These are phyloP conservation scores for Cistogaster globosa DNA, from an alignment of 2,888 invertebrate species.

Conservation along the genomic window DNA sequence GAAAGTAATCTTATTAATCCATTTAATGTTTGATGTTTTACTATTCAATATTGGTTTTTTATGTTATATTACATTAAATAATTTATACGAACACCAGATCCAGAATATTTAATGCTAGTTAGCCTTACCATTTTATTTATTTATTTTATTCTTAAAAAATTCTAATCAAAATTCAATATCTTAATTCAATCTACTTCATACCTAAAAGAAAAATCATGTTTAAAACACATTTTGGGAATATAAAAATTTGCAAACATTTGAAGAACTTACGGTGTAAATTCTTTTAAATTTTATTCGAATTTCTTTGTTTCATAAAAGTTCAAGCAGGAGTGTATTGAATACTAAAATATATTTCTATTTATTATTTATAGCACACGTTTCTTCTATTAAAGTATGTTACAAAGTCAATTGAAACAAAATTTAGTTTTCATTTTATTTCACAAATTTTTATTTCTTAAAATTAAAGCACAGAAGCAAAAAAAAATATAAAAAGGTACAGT, in stretches of 20 bases:
- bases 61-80: too few species aligned
- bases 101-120: too few species aligned
- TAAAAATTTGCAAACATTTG: constrained; percentile 40
- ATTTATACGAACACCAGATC: too few species aligned
- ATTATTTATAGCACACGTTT: constrained; percentile 39
- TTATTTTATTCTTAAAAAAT: background rate
- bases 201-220: background rate
- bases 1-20: too few species aligned
- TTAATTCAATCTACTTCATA: constrained; percentile 41
- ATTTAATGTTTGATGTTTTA: too few species aligned
- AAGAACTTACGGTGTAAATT: constrained; percentile 33
- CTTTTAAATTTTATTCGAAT: constrained; percentile 27
- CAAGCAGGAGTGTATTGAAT: background rate
- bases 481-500: background rate
- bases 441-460: background rate
- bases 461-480: constrained; percentile 6
- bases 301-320: constrained; percentile 1
- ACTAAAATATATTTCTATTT: constrained; percentile 1
- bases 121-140: too few species aligned
- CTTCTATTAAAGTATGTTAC: constrained; percentile 26
- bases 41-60: too few species aligned
- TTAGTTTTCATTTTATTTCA: constrained; percentile 39
- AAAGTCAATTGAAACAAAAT: constrained; percentile 23
- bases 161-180: constrained; percentile 38
- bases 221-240: background rate